Evolutionary conservation across 2,888 invertebrate genomes (phyloP), one percentile per base, ranked within the genome.

Genomic region (Eremobia ochroleuca): DNA sequence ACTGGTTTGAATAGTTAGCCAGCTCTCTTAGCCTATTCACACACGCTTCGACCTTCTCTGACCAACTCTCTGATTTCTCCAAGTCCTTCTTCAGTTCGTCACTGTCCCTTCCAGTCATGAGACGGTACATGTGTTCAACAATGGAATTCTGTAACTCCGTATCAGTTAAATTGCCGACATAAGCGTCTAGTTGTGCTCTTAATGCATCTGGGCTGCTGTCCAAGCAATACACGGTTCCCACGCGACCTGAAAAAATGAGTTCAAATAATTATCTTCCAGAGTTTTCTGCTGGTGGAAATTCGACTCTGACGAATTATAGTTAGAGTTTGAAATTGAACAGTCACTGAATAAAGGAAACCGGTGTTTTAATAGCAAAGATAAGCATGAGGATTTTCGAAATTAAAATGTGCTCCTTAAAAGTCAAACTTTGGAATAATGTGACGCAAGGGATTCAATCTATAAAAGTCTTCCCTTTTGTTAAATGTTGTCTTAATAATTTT

Each of bases 121-220:
- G 79, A 4, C 79, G 69, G 77, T 87, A 91, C 79, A 93, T 87
- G 68, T 93, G 92, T 66, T 88, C 82, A 1, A 92, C 73, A 15
- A 92, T 82, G 9, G 37, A 68, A 65, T 91, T 90, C 76, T 92
- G 91, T 8, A 94, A 81, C 64, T 92, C 81, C 11, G 72, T 73
- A n/a, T 91, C 86, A n/a, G 72, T 79, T 79, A 83, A 70, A 73
- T 86, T 55, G 34, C 85, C 72, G 28, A 79, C 66, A 59, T 79
- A 84, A 74, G 84, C 86, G 1, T 86, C 68, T 46, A 94, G 76
- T 68, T 93, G 93, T 18, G 76, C 78, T 62, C 84, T 87, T 73
- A 94, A 79, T 67, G 90, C 90, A 78, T 92, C 93, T 52, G 94
- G 94, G 83, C 94, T 94, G 77, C 94, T 92, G 67, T 94, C 93